Evolutionary conservation across 2,113 vertebrate species (phyloP), one percentile per base, ranked within the genome.

Genomic region (Sprattus sprattus): DNA sequence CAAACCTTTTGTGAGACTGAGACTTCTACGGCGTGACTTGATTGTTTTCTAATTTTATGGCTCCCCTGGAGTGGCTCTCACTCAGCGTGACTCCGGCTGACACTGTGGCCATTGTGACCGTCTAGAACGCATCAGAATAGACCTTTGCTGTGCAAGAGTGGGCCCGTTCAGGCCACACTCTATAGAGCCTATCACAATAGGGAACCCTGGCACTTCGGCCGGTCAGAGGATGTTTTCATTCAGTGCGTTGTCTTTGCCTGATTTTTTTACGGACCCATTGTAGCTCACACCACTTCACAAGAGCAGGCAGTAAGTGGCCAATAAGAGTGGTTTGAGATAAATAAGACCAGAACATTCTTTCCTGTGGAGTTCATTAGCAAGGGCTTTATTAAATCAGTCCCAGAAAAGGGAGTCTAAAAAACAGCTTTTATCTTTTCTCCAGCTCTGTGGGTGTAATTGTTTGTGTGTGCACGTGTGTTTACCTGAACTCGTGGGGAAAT

Each of bases 291-390:
- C 10, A 44, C 71, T 78, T 78, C 28, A 78, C 71, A 15, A 10
- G 71, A 78, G 71, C 64, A 39, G 71, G 32, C 64, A 32, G 64
- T 71, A 71, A 71, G 64, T 32, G 64, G 64, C 71, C 71, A 78
- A 78, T 78, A 13, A 78, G 32, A 39, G 25, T 78, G 3, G 25
- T 78, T 78, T n/a, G 64, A 25, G 71, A 78, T 78, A 39, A 78
- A 39, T 2, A 78, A 32, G 71, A 16, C 28, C 10, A 78, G 71
- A 78, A 39, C 64, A 71, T 71, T 71, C 71, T 16, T 78, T 78
- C 71, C 32, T 78, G 71, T 78, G 5, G 32, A 78, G 71, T 78
- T 78, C 71, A 78, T 78, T 78, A 78, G 64, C n/a, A 28, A 18
- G 32, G 28, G 28, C 71, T 78, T 78, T 78, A 39, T 78, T 78